Base-by-base conservation (phyloP, 1,140 invertebrate species). In the Phortica variegata region DNA sequence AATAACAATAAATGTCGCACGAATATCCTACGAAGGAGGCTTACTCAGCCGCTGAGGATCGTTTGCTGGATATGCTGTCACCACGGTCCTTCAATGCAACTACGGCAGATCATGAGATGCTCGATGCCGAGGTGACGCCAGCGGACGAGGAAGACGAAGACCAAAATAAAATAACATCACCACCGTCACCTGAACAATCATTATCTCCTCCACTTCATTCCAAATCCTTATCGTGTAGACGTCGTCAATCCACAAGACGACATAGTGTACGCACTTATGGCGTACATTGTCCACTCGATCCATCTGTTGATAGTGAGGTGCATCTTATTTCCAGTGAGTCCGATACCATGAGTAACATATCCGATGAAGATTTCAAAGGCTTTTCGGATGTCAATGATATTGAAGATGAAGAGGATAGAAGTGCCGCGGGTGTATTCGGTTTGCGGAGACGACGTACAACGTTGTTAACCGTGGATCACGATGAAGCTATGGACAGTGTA, bases 291-390 rank as follows among this genome's bases (percentile, higher is more conserved):
- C 8, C 20, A 1, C 38, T 61, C 10, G 63, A 68, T 47, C 57
- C 63, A 1, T 50, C 63, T 3, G 52, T 54, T 12, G 57, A 68
- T 36, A 60, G 53, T 23, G 52, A 63, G 52, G 15, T 68, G 26
- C 54, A 48, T 6, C 36, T 56, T 2, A 68, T 68, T 9, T 65
- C 63, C 6, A 52, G 63, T 31, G 49, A 69, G 31, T 47, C 49
- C 15, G 63, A 68, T 3, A 60, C 63, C 32, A 47, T 36, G 6
- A 66, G 63, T 38, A 42, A 69, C 23, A 48, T 66, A n/a, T 54
- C 65, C 1, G 60, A 39, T 10, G 26, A 32, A 3, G 49, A 53
- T 3, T 34, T 43, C 21, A 43, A 19, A 3, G 46, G 21, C 6
- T 69, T 66, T 5, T 60, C 43, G 9, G 63, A 65, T 2, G 69